Conservation (phyloP, 2,888 invertebrate genomes). For the Notodonta ziczac region DNA sequence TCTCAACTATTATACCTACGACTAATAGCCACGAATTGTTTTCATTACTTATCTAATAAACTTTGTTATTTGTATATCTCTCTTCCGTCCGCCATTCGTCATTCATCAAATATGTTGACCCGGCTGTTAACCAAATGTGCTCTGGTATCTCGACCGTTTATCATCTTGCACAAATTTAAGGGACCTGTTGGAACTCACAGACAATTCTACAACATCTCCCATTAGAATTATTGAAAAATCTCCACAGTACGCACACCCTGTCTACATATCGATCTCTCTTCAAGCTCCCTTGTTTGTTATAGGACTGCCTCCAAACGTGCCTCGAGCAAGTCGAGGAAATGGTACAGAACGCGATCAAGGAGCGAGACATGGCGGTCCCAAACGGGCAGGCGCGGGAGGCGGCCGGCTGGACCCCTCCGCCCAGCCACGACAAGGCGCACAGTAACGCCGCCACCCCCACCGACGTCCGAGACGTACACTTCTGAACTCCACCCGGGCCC, state of each 20-base stretch:
- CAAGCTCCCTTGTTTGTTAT: constrained; percentile 50
- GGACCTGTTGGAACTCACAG: too few species aligned
- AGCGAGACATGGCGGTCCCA: constrained; percentile 69
- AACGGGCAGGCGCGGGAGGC: constrained; percentile 75
- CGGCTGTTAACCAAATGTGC: background rate
- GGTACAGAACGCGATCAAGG: constrained; percentile 85
- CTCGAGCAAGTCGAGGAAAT: constrained; percentile 92
- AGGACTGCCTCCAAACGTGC: constrained; percentile 93
- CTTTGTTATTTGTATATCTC: constrained; percentile 2
- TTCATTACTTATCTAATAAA: constrained; percentile 2
- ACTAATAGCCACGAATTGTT: background rate
- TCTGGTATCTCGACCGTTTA: too few species aligned
- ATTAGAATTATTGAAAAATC: too few species aligned
- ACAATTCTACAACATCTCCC: too few species aligned
- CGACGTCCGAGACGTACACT: constrained; percentile 93
- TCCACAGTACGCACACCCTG: too few species aligned
- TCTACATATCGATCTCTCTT: background rate
- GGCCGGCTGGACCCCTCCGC: constrained; percentile 75
- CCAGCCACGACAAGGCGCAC: constrained; percentile 85
- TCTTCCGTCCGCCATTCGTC: constrained; percentile 1
- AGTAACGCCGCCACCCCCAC: constrained; percentile 93
- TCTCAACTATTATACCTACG: background rate
- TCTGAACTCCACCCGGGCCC: constrained; percentile 68
- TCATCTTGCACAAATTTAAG: too few species aligned
- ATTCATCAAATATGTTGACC: background rate